Percentiles rank a stretch among this genome's conserved stretches.
Evolutionary conservation across 2,888 invertebrate species (phyloP).

Genomic region (Trichogramma evanescens): DNA sequence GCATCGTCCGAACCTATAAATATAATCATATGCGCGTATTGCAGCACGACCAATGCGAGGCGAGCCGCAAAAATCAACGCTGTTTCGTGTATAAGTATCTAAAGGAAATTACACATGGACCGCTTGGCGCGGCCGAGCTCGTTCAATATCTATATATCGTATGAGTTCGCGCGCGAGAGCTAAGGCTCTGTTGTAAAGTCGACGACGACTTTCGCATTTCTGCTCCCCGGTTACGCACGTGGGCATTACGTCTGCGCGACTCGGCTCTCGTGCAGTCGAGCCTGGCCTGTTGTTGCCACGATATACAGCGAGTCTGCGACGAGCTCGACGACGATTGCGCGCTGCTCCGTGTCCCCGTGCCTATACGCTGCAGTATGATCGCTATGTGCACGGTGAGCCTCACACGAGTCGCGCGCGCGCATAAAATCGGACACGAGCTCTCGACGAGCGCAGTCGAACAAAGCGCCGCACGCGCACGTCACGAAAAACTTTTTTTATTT

Average conservation of each 20-base stretch:
- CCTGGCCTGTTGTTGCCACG: slow-evolving; percentile 16
- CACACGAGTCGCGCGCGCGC: neutral
- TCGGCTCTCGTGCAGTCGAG: slow-evolving; percentile 5
- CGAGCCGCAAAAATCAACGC: no score
- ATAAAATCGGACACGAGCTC: no score
- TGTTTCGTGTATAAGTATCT: no score
- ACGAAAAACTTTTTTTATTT: no score
- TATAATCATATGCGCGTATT: no score
- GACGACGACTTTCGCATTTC: slow-evolving; percentile 21
- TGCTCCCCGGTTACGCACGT: slow-evolving; percentile 42
- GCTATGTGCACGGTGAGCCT: neutral
- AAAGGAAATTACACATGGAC: no score
- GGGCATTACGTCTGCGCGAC: slow-evolving; percentile 41
- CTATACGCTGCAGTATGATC: neutral
- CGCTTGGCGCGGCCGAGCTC: neutral
- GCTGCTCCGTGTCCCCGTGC: neutral
- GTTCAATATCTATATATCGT: neutral
- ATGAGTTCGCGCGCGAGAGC: neutral
- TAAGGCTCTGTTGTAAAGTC: neutral
- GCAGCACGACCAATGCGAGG: no score
- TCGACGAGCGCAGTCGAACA: no score
- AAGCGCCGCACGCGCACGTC: no score
- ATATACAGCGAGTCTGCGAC: slow-evolving; percentile 1
- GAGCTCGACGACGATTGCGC: neutral
- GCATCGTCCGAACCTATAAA: no score